Evolutionary conservation across 1,140 invertebrate genomes (phyloP).

Genomic region (Stratiolaelaps scimitus): DNA sequence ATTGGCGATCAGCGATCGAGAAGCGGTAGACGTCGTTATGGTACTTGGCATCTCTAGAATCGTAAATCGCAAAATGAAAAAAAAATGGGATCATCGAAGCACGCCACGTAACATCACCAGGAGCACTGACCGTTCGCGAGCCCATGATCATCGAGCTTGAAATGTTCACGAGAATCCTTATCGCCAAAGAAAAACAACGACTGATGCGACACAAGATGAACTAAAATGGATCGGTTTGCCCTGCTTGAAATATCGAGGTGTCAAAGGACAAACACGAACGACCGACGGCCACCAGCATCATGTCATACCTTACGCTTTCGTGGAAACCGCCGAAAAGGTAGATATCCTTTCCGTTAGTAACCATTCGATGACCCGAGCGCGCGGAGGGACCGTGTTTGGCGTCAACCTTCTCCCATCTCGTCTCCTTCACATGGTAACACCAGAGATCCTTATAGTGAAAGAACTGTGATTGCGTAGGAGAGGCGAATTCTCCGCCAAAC

Average conservation of each 20-base stretch:
- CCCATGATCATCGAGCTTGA: too few species aligned
- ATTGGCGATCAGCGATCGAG: slow-evolving; percentile 62
- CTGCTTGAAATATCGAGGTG: too few species aligned
- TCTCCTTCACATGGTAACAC: slow-evolving; percentile 61
- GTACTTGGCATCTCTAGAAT: slow-evolving; percentile 58
- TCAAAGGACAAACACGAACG: too few species aligned
- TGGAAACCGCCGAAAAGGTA: slow-evolving; percentile 82
- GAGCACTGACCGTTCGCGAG: too few species aligned
- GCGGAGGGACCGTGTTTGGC: slow-evolving; percentile 61
- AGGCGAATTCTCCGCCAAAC: slow-evolving; percentile 86
- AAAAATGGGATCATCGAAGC: background rate
- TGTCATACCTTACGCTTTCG: slow-evolving; percentile 53
- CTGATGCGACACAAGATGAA: too few species aligned
- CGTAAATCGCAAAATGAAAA: background rate
- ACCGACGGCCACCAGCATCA: too few species aligned
- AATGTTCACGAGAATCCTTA: too few species aligned
- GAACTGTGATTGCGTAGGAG: slow-evolving; percentile 75
- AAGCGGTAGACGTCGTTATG: slow-evolving; percentile 77
- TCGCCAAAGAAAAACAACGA: too few species aligned
- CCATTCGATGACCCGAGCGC: slow-evolving; percentile 80
- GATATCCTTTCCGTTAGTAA: slow-evolving; percentile 59
- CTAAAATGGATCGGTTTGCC: too few species aligned
- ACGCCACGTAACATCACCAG: too few species aligned
- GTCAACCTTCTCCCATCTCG: slow-evolving; percentile 72
- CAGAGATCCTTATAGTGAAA: slow-evolving; percentile 87